Percentiles rank a stretch among this genome's conserved stretches.
These are phyloP conservation scores for Capromys pilorides DNA, from an alignment of 2,797 vertebrate species.

Conservation along the genomic window DNA sequence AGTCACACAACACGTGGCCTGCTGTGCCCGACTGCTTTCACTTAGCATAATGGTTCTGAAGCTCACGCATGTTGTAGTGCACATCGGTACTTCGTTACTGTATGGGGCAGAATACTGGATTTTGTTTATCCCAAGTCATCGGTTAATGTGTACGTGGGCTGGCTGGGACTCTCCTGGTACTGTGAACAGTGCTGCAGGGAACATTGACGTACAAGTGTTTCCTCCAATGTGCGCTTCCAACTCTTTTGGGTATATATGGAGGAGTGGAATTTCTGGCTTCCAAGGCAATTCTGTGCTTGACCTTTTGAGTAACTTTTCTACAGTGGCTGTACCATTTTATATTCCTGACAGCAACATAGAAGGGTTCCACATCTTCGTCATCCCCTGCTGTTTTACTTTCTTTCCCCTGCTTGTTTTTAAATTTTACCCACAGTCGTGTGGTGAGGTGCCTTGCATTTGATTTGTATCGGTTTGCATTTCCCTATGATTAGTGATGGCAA, in stretches of 20 bases:
- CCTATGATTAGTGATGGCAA: neutral
- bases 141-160: neutral
- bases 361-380: neutral
- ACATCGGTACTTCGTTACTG: neutral
- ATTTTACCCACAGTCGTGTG: neutral
- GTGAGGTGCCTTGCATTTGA: neutral
- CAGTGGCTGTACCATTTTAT: neutral
- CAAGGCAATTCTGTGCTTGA: constrained; percentile 1
- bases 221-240: neutral
- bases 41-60: neutral
- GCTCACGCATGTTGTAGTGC: neutral
- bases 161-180: neutral
- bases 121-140: neutral
- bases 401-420: neutral
- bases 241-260: neutral
- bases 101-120: neutral
- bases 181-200: neutral
- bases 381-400: neutral
- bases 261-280: neutral
- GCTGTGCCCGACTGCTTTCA: neutral
- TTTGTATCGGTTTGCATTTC: constrained; percentile 1
- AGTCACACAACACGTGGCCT: neutral
- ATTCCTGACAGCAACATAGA: neutral
- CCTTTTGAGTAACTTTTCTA: constrained; percentile 18
- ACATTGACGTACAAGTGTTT: neutral